Base-by-base conservation (phyloP, 2,797 vertebrate species). In the Pantherophis vulpinus region DNA sequence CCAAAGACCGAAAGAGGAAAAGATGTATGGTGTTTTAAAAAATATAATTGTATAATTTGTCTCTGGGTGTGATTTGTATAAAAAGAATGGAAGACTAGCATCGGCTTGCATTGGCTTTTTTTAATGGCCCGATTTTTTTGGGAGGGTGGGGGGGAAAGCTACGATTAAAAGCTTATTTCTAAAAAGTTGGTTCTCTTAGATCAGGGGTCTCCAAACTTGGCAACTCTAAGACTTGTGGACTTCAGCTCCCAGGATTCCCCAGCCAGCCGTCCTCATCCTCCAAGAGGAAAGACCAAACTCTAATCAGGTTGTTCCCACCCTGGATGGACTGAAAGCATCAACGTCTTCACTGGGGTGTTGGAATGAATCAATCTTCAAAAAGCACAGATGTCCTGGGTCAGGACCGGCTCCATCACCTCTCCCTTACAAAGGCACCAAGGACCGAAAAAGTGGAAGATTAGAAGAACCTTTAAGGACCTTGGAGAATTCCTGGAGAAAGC, bases 21-120 rank as follows among this genome's bases (percentile, higher is more conserved):
- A 7, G 23, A 20, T 3, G 2, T 0, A 11, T 0, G 5, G 9
- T 5, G 8, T 32, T 29, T 87, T 47, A 47, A 66, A n/a, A 29
- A 90, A 59, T 27, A 42, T 61, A 92, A 92, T 92, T 95, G 95
- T 93, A 95, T 95, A 95, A 95, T 94, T 92, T 91, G 86, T 94
- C 94, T 94, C 95, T 93, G 5, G 96, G 94, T 91, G 90, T 93
- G 91, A 70, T 94, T 92, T 91, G 83, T 91, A 93, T 86, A 95
- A 93, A 63, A 12, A 63, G 94, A 93, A 93, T 4, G 29, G 94
- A 94, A 91, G 94, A 93, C 58, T 18, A 70, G 55, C 9, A 14
- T 87, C 86, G 47, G 47, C 47, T 3, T 14, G 0, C 5, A 90
- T 93, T 2, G 0, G 70, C 91, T 92, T 42, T 90, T 94, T 94